Evolutionary conservation across 2,888 invertebrate species (phyloP).

Genomic region (Panzeria rudis): DNA sequence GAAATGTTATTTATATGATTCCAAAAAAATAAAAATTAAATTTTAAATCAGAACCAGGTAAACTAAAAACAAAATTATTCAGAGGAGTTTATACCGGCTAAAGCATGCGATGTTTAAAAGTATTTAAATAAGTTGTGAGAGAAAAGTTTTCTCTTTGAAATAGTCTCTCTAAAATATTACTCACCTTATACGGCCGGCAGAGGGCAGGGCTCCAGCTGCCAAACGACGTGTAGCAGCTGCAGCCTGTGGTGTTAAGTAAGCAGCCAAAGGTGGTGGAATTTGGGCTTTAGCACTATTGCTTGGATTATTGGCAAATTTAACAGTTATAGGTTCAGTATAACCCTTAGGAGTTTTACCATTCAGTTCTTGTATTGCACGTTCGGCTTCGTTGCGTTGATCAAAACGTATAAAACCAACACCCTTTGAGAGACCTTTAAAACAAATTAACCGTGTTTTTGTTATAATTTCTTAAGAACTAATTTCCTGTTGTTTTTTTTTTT

Average conservation of each 20-base stretch:
- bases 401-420: slow-evolving; percentile 97
- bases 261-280: slow-evolving; percentile 90
- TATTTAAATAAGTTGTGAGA: background rate
- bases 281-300: slow-evolving; percentile 92
- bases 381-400: slow-evolving; percentile 95
- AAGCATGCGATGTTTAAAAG: slow-evolving; percentile 46
- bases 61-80: background rate
- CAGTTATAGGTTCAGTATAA: slow-evolving; percentile 94
- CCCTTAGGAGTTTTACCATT: slow-evolving; percentile 96
- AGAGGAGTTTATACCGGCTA: slow-evolving; percentile 43
- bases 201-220: slow-evolving; percentile 89
- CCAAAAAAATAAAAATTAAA: background rate
- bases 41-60: background rate
- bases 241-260: slow-evolving; percentile 92
- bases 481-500: slow-evolving; percentile 3
- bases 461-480: background rate
- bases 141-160: background rate
- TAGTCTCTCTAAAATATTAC: slow-evolving; percentile 73
- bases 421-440: slow-evolving; percentile 90
- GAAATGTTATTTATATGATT: background rate
- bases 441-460: background rate
- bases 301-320: slow-evolving; percentile 97
- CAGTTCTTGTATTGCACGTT: slow-evolving; percentile 94
- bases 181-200: slow-evolving; percentile 91
- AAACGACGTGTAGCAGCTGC: slow-evolving; percentile 89